Percentiles rank a stretch among this genome's conserved stretches.
Conservation (phyloP, 1,140 invertebrate genomes). For the Cephus cinctus region DNA sequence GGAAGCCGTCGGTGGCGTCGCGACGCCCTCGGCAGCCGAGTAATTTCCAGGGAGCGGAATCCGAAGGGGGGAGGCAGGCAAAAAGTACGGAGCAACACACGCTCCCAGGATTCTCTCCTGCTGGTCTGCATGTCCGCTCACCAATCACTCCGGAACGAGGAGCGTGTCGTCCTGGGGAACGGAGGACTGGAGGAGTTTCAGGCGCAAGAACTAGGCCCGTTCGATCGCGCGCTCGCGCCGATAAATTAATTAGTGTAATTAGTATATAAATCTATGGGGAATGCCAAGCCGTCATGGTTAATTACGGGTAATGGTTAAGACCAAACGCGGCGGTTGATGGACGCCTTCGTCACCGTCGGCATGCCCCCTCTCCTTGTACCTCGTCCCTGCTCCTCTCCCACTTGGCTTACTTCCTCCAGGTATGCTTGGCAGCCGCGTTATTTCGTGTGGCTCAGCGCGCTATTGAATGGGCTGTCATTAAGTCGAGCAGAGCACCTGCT, state of each 20-base stretch:
- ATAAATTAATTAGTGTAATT: constrained; percentile 46
- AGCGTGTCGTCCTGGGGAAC: too few species aligned
- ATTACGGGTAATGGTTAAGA: constrained; percentile 28
- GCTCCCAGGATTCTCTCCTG: neutral
- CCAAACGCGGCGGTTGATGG: constrained; percentile 18
- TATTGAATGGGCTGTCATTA: constrained; percentile 18
- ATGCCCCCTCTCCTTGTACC: too few species aligned
- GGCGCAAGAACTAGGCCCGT: constrained; percentile 7
- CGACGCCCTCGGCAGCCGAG: too few species aligned
- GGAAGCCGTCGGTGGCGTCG: too few species aligned
- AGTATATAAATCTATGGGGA: constrained; percentile 34
- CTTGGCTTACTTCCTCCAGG: too few species aligned
- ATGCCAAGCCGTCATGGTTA: constrained; percentile 32
- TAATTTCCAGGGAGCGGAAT: too few species aligned
- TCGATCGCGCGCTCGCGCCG: constrained; percentile 9
- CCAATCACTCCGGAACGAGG: neutral
- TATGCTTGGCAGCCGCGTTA: too few species aligned
- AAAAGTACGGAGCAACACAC: neutral
- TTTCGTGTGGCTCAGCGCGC: too few species aligned
- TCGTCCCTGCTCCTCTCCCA: too few species aligned
- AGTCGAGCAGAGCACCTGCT: constrained; percentile 16
- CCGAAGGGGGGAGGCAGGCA: neutral
- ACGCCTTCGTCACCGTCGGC: too few species aligned
- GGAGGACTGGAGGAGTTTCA: too few species aligned
- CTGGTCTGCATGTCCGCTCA: neutral